These are phyloP conservation scores for Aphyosemion australe DNA, from an alignment of 2,113 vertebrate species.

Conservation along the genomic window DNA sequence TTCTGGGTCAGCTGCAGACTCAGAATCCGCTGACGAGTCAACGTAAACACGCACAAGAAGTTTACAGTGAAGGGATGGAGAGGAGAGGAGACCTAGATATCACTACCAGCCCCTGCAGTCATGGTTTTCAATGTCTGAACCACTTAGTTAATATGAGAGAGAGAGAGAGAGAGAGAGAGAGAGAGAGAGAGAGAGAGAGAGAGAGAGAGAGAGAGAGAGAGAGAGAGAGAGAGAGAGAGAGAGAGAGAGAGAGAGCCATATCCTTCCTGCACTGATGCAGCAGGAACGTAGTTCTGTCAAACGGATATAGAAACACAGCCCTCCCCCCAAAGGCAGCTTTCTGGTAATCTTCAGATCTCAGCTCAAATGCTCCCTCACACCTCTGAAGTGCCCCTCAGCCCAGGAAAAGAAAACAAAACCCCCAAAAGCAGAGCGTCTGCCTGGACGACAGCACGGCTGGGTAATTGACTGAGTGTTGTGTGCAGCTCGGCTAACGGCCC, in stretches of 20 bases:
- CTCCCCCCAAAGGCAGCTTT: conserved; percentile 52
- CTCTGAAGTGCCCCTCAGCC: conserved; percentile 42
- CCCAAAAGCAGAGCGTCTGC: conserved; percentile 23
- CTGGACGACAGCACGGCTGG: conserved; percentile 30
- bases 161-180: conserved; percentile 17
- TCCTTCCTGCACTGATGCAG: conserved; percentile 53
- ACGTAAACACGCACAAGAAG: conserved; percentile 8
- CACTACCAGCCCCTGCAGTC: conserved; percentile 34
- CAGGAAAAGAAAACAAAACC: neutral
- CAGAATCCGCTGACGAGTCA: conserved; percentile 25
- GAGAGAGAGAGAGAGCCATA: conserved; percentile 22
- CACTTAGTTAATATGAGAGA: conserved; percentile 50
- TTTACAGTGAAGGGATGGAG: conserved; percentile 17
- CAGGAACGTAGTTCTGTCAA: conserved; percentile 36
- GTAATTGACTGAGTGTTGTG: conserved; percentile 60
- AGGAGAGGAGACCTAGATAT: conserved; percentile 49
- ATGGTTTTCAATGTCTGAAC: conserved; percentile 56
- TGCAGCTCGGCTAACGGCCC: conserved; percentile 46
- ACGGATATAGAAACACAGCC: conserved; percentile 35
- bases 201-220: conserved; percentile 23
- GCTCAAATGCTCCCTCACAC: conserved; percentile 66
- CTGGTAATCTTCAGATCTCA: conserved; percentile 65
- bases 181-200: conserved; percentile 1
- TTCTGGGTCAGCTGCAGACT: conserved; percentile 22
- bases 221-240: conserved; percentile 9